Evolutionary conservation across 2,797 vertebrate species (phyloP).

Genomic region (Molossus molossus): DNA sequence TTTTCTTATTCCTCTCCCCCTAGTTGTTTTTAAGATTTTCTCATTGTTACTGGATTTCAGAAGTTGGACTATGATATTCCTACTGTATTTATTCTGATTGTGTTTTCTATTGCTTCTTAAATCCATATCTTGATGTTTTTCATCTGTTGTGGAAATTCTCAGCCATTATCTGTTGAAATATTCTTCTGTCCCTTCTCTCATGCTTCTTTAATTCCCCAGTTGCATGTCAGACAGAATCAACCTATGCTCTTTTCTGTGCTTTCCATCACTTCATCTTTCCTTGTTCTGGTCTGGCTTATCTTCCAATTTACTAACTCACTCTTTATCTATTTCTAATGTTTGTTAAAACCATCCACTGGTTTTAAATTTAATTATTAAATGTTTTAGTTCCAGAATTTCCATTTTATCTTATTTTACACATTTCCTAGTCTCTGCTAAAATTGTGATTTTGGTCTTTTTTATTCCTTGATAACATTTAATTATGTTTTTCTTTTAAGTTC

Average conservation of each 20-base stretch:
- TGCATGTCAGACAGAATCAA: background rate
- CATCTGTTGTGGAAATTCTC: background rate
- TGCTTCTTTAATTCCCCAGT: background rate
- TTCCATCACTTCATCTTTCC: background rate
- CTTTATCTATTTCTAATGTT: background rate
- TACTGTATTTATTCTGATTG: background rate
- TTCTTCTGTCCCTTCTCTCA: background rate
- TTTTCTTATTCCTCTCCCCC: background rate
- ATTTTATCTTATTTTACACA: slow-evolving; percentile 25
- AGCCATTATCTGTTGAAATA: background rate
- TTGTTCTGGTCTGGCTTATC: background rate
- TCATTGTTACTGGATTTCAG: background rate
- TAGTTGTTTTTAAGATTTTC: background rate
- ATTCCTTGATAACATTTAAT: slow-evolving; percentile 18
- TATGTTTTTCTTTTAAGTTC: slow-evolving; percentile 13
- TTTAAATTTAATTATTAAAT: slow-evolving; percentile 45
- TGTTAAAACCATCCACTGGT: slow-evolving; percentile 1
- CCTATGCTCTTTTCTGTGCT: background rate
- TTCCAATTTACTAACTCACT: slow-evolving; percentile 56
- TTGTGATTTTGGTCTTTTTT: background rate
- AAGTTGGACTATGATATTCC: background rate
- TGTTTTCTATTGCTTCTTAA: background rate
- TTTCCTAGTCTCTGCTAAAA: slow-evolving; percentile 40
- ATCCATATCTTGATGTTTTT: background rate
- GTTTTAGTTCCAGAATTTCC: slow-evolving; percentile 43